Evolutionary conservation across 2,888 invertebrate species (phyloP), one percentile per base, ranked within the genome.

Genomic region (Trachelus iudaicus): DNA sequence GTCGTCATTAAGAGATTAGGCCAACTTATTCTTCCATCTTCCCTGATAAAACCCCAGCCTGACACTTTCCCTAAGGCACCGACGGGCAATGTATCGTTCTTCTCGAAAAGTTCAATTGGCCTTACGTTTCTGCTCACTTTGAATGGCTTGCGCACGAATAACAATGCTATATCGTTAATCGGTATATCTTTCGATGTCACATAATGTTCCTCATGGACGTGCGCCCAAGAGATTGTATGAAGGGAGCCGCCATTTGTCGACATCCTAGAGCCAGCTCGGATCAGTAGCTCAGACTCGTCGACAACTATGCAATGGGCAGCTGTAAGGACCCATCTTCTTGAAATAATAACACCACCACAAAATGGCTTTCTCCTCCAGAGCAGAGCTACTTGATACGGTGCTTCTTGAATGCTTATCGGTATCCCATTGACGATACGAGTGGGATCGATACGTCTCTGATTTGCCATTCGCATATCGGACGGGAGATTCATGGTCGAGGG

Each of bases 261-360:
- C 68, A 92, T 92, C 0, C 93, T 93, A 11, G 93, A 93, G 4
- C 94, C 94, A 3, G 92, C 91, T 0, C 40, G 40, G 13, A 40
- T 40, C 40, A 0, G 4, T 4, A 40, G 1, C 40, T 13, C 40
- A 40, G 40, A 11, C 11, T 12, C 13, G 13, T 40, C 94, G 92
- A 1, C 94, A 87, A 1, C 40, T 69, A 93, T 87, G 82, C 94
- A 94, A 84, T 94, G 94, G 1, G 94, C 94, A 9, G 94, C 94
- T 0, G 94, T 94, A 0, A 94, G 78, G 1, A 94, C 89, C 11
- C 92, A 92, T 40, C 92, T 89, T 13, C 86, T 89, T 34, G 92
- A 92, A 6, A 94, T 90, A 12, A 94, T 92, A 1, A 93, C 91
- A 0, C 94, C 94, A 1, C 94, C 94, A 83, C 94, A 94, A 0